A percentile compares a stretch with the other conserved stretches of the same genome.
Conservation (phyloP, 2,797 vertebrate genomes). For the Myripristis jacobus region DNA sequence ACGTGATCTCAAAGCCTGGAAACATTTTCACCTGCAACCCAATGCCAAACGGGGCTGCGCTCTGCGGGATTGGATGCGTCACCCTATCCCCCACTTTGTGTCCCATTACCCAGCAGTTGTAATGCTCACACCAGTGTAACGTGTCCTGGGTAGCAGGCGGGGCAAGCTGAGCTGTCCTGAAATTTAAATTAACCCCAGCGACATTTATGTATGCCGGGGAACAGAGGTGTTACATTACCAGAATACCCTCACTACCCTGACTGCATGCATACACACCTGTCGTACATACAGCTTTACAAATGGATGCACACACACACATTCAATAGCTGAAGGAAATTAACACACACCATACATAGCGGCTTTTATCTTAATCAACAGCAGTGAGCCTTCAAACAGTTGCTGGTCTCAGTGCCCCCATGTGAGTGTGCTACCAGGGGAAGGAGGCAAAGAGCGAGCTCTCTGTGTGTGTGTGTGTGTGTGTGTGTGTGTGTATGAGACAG, state of each 20-base stretch:
- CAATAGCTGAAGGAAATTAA: conserved; percentile 51
- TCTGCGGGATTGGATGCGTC: conserved; percentile 79
- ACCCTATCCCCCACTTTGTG: conserved; percentile 82
- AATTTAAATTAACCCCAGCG: conserved; percentile 84
- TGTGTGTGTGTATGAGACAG: conserved; percentile 54
- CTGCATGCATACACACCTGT: conserved; percentile 68
- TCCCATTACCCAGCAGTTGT: conserved; percentile 83
- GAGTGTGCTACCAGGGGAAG: conserved; percentile 43
- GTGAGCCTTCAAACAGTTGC: conserved; percentile 49
- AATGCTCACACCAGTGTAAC: conserved; percentile 84
- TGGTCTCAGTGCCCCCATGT: conserved; percentile 53
- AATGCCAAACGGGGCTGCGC: conserved; percentile 66
- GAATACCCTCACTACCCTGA: conserved; percentile 42
- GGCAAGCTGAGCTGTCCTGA: conserved; percentile 75
- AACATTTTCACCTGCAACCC: conserved; percentile 81
- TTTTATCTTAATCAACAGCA: conserved; percentile 51
- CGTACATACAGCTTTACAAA: conserved; percentile 72
- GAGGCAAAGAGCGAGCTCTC: conserved; percentile 20
- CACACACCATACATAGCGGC: conserved; percentile 21
- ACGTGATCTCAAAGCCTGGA: conserved; percentile 62
- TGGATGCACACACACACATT: conserved; percentile 43
- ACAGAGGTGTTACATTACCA: conserved; percentile 78
- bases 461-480: conserved; percentile 26
- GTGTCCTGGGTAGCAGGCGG: conserved; percentile 74
- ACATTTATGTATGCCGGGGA: conserved; percentile 78